A percentile compares a stretch with the other conserved stretches of the same genome.
Evolutionary conservation across 2,797 vertebrate genomes (phyloP).

Genomic region (Tauraco hartlaubi): DNA sequence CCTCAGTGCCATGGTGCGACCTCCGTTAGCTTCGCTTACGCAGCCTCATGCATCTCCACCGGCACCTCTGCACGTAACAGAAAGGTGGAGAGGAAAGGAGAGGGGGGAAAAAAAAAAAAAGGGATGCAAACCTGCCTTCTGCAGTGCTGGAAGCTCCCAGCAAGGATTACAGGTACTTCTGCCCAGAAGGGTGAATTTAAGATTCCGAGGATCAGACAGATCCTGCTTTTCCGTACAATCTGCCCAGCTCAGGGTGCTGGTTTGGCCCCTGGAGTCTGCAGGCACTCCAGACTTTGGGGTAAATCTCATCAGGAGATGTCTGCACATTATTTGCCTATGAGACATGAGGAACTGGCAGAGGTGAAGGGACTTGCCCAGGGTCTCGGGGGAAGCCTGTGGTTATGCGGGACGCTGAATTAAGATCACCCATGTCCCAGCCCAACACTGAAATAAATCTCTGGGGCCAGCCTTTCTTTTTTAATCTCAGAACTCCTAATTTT

Average conservation of each 20-base stretch:
- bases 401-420: background rate
- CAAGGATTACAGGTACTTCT: background rate
- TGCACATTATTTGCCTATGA: background rate
- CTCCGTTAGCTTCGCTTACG: background rate
- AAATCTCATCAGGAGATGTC: background rate
- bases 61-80: background rate
- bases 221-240: background rate
- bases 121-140: background rate
- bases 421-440: background rate
- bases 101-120: background rate
- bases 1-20: background rate
- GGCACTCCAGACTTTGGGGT: background rate
- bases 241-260: background rate
- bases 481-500: constrained; percentile 8
- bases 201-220: constrained; percentile 2
- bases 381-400: constrained; percentile 10
- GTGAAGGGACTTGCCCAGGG: constrained; percentile 43
- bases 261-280: background rate
- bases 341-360: constrained; percentile 20
- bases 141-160: background rate
- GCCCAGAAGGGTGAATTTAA: constrained; percentile 2
- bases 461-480: background rate
- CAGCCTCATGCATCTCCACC: background rate
- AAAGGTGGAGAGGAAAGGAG: background rate
- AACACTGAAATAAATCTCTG: background rate